Conservation (phyloP, 2,888 invertebrate genomes). For the Lycophotia porphyrea region DNA sequence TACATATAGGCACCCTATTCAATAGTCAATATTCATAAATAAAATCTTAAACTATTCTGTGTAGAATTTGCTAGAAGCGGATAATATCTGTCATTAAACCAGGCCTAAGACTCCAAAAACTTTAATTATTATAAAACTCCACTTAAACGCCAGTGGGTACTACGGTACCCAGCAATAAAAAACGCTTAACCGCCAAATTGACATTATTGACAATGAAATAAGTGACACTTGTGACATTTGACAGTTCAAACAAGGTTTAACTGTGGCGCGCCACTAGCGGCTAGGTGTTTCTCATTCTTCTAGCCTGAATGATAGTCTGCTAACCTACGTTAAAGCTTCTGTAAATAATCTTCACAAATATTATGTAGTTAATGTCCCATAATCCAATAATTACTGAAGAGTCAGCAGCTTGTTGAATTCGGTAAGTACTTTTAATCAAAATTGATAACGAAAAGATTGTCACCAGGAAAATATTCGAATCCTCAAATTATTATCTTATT, state of each 20-base stretch:
- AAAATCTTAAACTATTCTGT: not conserved
- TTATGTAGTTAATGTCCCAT: not conserved
- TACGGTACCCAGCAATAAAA: no score
- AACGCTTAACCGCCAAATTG: no score
- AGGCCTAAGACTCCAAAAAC: not conserved
- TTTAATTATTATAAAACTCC: slow-evolving; percentile 37
- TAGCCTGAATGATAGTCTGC: slow-evolving; percentile 3
- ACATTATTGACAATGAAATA: no score
- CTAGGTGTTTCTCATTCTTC: slow-evolving; percentile 13
- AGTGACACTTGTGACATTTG: no score
- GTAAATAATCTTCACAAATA: not conserved
- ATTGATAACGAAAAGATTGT: not conserved
- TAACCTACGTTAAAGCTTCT: not conserved
- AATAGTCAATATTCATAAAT: not conserved
- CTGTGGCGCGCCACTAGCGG: no score
- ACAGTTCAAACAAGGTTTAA: no score
- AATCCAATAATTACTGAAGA: not conserved
- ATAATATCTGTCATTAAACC: slow-evolving; percentile 1
- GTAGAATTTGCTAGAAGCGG: not conserved
- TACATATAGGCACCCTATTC: not conserved
- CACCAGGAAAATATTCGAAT: not conserved
- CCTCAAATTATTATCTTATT: not conserved
- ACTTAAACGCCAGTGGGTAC: no score
- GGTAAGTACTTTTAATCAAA: no score
- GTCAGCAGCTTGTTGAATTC: not conserved